Evolutionary conservation across 2,888 invertebrate species (phyloP).

Genomic region (Leptopilina drosophilae): DNA sequence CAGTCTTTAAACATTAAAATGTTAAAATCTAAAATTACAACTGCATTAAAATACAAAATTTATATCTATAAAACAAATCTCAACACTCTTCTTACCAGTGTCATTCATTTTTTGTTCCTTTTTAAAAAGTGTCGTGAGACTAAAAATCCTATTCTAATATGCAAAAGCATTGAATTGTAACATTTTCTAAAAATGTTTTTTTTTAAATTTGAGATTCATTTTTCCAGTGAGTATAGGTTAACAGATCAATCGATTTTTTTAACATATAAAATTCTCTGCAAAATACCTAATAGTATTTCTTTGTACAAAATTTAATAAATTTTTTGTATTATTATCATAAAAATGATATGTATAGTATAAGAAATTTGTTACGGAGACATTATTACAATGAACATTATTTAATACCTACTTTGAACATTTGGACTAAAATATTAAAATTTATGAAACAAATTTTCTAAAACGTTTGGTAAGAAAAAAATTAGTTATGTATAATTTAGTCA

Average conservation of each 20-base stretch:
- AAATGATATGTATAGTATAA: neutral
- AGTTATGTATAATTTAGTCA: no score
- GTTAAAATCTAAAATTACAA: neutral
- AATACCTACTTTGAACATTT: neutral
- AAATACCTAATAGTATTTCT: neutral
- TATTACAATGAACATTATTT: neutral
- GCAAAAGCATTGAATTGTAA: no score
- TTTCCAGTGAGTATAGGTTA: no score
- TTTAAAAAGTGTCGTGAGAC: neutral
- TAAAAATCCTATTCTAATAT: no score
- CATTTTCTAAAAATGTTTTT: no score
- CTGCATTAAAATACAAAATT: conserved; percentile 5
- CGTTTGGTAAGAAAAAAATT: no score
- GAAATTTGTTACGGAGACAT: neutral
- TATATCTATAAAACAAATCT: conserved; percentile 12
- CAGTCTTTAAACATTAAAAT: neutral
- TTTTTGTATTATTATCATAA: neutral
- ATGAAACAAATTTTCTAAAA: neutral
- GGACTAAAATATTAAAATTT: neutral
- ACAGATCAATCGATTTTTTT: no score
- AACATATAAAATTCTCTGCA: neutral
- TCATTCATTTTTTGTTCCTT: neutral
- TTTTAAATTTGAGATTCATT: no score
- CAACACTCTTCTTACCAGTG: neutral
- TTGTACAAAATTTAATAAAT: no score